A percentile compares a stretch with the other conserved stretches of the same genome.
Evolutionary conservation across 1,140 invertebrate genomes (phyloP).

Genomic region (Hypsibius dujardini): DNA sequence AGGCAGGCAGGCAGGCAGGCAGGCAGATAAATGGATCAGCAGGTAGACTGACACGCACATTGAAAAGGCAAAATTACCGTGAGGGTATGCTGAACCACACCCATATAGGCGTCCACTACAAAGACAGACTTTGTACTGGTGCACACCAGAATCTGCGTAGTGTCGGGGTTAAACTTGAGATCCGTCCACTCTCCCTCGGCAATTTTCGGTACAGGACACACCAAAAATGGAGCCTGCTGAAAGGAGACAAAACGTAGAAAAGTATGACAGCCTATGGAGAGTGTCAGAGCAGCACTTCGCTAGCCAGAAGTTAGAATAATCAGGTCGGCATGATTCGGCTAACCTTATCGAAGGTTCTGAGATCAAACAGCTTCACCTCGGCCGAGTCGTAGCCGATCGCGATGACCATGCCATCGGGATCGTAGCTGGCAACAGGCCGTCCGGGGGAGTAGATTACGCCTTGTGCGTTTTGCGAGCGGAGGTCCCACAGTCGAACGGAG

Average conservation of each 20-base stretch:
- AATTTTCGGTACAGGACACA: conserved; percentile 83
- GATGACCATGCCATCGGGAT: conserved; percentile 95
- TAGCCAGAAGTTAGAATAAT: not conserved
- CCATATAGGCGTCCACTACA: conserved; percentile 91
- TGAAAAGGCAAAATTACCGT: conserved; percentile 29
- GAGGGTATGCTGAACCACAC: conserved; percentile 80
- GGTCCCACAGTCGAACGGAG: conserved; percentile 86
- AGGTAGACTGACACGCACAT: not conserved
- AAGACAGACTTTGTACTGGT: conserved; percentile 87
- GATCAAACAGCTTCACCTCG: conserved; percentile 84
- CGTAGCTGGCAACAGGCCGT: conserved; percentile 85
- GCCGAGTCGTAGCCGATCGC: conserved; percentile 95
- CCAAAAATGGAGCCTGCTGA: conserved; percentile 67
- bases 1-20: not conserved
- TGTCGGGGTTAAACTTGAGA: conserved; percentile 88
- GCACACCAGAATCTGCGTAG: conserved; percentile 87
- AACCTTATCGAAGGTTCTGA: conserved; percentile 81
- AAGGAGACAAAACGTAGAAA: conserved; percentile 20
- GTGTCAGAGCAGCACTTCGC: not conserved
- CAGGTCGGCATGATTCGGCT: conserved; percentile 1
- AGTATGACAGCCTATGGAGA: not conserved
- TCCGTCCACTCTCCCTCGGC: conserved; percentile 90
- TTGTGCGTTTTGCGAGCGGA: conserved; percentile 74
- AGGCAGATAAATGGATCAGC: not conserved
- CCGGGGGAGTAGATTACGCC: conserved; percentile 90